A percentile compares a stretch with the other conserved stretches of the same genome.
Evolutionary conservation across 2,888 invertebrate species (phyloP).

Genomic region (Orthonychiurus folsomi): DNA sequence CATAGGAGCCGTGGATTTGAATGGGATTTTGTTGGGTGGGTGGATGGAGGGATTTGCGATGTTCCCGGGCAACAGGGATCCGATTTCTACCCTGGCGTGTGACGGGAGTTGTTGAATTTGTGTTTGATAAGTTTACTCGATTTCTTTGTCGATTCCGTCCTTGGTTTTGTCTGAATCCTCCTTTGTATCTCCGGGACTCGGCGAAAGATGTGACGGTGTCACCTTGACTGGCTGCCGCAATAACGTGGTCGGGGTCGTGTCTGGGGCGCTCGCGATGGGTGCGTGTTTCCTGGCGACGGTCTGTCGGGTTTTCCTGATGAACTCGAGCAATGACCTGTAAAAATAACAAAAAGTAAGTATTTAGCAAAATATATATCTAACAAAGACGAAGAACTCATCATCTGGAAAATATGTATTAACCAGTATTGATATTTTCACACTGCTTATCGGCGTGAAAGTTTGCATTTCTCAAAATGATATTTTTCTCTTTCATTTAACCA

Average conservation of each 20-base stretch:
- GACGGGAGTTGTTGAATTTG: neutral
- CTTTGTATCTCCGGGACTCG: constrained; percentile 17
- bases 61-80: neutral
- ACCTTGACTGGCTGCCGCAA: constrained; percentile 25
- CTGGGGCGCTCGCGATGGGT: neutral
- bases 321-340: constrained; percentile 39
- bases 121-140: neutral
- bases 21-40: neutral
- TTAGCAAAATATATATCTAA: neutral
- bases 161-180: neutral
- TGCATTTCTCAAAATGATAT: too few relatives aligned
- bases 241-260: neutral
- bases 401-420: neutral
- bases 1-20: neutral
- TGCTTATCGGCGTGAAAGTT: too few relatives aligned
- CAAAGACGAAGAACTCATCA: neutral
- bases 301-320: constrained; percentile 28
- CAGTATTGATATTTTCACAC: too few relatives aligned
- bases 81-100: neutral
- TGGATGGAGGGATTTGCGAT: neutral
- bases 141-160: neutral
- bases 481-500: too few relatives aligned
- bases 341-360: neutral
- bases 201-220: constrained; percentile 28
- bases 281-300: neutral